These are phyloP conservation scores for Epinephelus awoara DNA, from an alignment of 2,797 vertebrate species.

Conservation along the genomic window DNA sequence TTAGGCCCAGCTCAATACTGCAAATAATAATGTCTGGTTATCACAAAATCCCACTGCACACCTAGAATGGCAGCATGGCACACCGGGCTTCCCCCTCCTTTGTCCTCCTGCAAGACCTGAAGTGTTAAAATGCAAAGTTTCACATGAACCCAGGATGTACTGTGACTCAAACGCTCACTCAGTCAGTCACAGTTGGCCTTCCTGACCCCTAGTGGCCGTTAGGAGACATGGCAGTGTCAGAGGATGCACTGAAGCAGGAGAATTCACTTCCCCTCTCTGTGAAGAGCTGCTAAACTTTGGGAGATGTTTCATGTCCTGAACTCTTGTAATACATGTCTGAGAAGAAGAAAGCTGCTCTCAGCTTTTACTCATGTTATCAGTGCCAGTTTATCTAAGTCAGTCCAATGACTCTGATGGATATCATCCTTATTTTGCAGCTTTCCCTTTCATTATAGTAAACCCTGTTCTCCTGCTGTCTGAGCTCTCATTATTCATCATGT, in stretches of 20 bases:
- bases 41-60: too few relatives aligned
- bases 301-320: background rate
- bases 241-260: background rate
- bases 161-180: background rate
- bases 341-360: background rate
- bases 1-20: too few relatives aligned
- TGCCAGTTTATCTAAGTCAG: background rate
- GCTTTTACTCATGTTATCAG: background rate
- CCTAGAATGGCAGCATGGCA: too few relatives aligned
- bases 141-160: background rate
- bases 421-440: background rate
- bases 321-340: background rate
- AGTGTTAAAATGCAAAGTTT: background rate
- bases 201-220: conserved; percentile 42
- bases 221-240: background rate
- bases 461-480: too few relatives aligned
- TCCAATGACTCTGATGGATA: too few relatives aligned
- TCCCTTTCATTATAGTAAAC: background rate
- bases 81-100: background rate
- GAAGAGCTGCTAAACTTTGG: too few relatives aligned
- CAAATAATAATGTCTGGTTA: too few relatives aligned
- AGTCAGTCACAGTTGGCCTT: conserved; percentile 3
- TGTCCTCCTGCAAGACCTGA: background rate
- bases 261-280: background rate
- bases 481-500: background rate